Base-by-base conservation (phyloP, 2,888 invertebrate genomes). In the Liodrosophila aerea region DNA sequence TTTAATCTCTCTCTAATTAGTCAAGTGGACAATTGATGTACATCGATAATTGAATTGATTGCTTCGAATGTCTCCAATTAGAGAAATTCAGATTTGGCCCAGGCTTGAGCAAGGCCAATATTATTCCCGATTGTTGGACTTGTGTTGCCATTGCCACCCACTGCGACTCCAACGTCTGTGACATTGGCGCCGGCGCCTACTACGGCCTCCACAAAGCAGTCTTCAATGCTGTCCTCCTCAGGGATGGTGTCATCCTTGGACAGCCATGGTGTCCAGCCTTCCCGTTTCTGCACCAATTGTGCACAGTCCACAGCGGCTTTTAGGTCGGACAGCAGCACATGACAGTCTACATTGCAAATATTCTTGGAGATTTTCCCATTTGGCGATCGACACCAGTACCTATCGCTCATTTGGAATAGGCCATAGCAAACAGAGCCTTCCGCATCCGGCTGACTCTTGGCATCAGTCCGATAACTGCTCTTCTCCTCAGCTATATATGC, bases 361-460 rank as follows among this genome's bases (percentile, higher is more conserved):
- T 54, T 33, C 0, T 1, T 0, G 1, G 33, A 31, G 4, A 18
- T 1, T 4, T n/a, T 8, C 18, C 33, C 27, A 22, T 22, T 1
- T 0, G 1, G 7, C 1, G 31, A 7, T 7, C 33, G 12, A 9
- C 53, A 54, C 39, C 46, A 54, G 11, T 31, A 46, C 2, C 15
- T 0, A 13, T 13, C 22, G 7, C 33, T 33, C 18, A 54, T 40
- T 40, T 64, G 51, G 7, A 64, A 64, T 30, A 64, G 7, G 4
- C 64, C 58, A 18, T 33, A 64, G 11, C 5, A 5, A 4, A 9
- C 0, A 9, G 5, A 9, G 0, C 18, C 18, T 1, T 46, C 5
- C 1, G 0, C 0, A 27, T 31, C 2, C 3, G 0, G 0, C 0
- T 0, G 0, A 9, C 12, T 37, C 0, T 45, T 0, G 0, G 1